phyloP scores from a whole-genome alignment of 2,113 vertebrate genomes.

The Oncorhynchus nerka region DNA sequence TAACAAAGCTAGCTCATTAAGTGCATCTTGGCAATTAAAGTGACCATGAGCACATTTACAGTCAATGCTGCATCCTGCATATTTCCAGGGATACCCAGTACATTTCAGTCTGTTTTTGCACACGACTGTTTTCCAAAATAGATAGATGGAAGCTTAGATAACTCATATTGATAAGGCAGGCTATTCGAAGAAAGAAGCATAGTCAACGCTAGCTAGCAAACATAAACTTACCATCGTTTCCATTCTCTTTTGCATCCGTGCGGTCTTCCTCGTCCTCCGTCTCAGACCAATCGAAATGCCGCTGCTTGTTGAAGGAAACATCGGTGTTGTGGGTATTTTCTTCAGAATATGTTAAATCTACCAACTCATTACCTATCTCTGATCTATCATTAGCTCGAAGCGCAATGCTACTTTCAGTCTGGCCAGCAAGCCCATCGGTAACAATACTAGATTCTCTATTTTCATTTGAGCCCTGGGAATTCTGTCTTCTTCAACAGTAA shows the following conservation, averaged over 20 bases:
- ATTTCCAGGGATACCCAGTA: too few species aligned
- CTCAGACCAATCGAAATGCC: conserved; percentile 54
- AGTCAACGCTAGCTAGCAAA: too few species aligned
- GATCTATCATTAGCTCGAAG: conserved; percentile 45
- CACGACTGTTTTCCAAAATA: too few species aligned
- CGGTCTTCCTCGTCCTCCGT: conserved; percentile 32
- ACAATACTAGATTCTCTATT: conserved; percentile 19
- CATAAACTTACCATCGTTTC: conserved; percentile 44
- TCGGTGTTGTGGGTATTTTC: conserved; percentile 41
- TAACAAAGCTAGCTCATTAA: neutral
- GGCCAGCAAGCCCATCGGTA: conserved; percentile 42
- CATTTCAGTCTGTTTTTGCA: too few species aligned
- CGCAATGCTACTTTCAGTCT: conserved; percentile 48
- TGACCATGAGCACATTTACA: neutral
- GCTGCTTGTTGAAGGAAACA: conserved; percentile 28
- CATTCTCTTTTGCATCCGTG: conserved; percentile 18
- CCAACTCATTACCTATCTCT: conserved; percentile 32
- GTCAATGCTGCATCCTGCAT: too few species aligned
- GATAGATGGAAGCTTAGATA: too few species aligned
- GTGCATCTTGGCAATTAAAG: neutral
- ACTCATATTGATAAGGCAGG: too few species aligned
- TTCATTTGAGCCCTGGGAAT: conserved; percentile 1
- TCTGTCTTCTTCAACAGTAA: too few species aligned
- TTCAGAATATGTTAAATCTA: conserved; percentile 34
- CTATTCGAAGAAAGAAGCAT: too few species aligned